These are phyloP conservation scores for Romanogobio albipinnatus DNA, from an alignment of 2,113 vertebrate species.

Conservation along the genomic window DNA sequence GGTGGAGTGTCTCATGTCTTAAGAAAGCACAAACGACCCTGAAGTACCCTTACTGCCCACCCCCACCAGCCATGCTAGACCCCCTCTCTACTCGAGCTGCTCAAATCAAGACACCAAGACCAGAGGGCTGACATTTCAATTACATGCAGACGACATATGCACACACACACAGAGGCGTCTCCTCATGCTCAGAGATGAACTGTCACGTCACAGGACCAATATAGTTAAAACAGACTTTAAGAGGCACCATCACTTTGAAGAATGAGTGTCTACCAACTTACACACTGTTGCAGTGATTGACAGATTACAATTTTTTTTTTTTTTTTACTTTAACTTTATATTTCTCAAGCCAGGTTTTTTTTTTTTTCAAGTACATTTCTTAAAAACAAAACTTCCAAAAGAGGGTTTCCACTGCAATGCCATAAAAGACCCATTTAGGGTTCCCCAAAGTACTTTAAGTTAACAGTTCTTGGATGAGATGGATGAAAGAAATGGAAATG, in stretches of 20 bases:
- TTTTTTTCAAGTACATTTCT: not conserved
- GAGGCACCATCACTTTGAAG: not conserved
- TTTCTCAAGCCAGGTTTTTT: not conserved
- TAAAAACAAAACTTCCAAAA: not conserved
- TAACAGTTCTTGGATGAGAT: too few species aligned
- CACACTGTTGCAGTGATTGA: not conserved
- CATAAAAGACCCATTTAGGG: not conserved
- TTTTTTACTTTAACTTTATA: not conserved
- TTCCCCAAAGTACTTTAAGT: not conserved
- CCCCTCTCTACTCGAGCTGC: not conserved
- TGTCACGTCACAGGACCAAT: conserved; percentile 14
- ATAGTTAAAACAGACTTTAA: conserved; percentile 8
- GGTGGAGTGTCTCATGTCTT: conserved; percentile 1
- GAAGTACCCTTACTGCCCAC: conserved; percentile 20
- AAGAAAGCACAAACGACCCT: conserved; percentile 22
- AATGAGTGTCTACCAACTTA: not conserved
- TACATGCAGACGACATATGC: conserved; percentile 33
- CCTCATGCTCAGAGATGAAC: not conserved
- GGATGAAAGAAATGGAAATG: not conserved
- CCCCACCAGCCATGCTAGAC: conserved; percentile 2
- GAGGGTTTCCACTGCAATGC: not conserved
- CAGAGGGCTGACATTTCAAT: conserved; percentile 25
- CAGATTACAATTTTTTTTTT: not conserved
- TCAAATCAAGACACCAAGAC: conserved; percentile 27
- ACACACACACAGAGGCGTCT: conserved; percentile 7